Evolutionary conservation across 2,797 vertebrate genomes (phyloP), one percentile per base, ranked within the genome.

Genomic region (Spatula versicolor): DNA sequence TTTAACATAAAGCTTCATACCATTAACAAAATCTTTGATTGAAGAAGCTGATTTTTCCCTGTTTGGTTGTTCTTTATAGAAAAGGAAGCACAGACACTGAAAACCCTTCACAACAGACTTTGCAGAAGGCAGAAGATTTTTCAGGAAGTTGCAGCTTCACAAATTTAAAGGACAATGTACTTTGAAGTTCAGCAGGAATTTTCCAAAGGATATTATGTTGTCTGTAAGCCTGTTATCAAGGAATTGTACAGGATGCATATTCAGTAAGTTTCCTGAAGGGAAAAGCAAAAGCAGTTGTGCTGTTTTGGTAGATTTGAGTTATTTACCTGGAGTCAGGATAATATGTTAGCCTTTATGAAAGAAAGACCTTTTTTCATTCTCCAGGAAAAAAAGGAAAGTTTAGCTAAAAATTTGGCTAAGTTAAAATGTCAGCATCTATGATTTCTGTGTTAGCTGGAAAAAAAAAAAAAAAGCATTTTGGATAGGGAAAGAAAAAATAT

Each of bases 201-300:
- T 95, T 96, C 83, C 68, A 88, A 67, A 88, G 63, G 87, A 80
- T 91, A 83, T 74, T 82, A 60, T 54, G 16, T 60, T 94, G 85
- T 74, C 43, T 64, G 26, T 22, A 28, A 54, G 77, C 83, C 90
- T 66, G 3, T 74, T 96, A 92, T 82, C 77, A 92, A 77, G 56
- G 26, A 94, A 86, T 71, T 71, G 28, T 56, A 79, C 63, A 88
- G 87, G 89, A 92, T 94, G 52, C 60, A 84, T 60, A 77, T 90
- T 88, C 52, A 67, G 55, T 71, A 90, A 10, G 59, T 77, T 93
- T 97, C 71, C 91, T 94, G 87, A 88, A 74, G 31, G 83, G 23
- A 86, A 91, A 93, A 86, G 31, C 43, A 50, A 62, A 77, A 52
- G 71, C 26, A 68, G 0, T 72, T 89, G 19, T 33, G 11, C 19